Evolutionary conservation across 2,797 vertebrate genomes (phyloP), one percentile per base, ranked within the genome.

Genomic region (Neomorphus geoffroyi): DNA sequence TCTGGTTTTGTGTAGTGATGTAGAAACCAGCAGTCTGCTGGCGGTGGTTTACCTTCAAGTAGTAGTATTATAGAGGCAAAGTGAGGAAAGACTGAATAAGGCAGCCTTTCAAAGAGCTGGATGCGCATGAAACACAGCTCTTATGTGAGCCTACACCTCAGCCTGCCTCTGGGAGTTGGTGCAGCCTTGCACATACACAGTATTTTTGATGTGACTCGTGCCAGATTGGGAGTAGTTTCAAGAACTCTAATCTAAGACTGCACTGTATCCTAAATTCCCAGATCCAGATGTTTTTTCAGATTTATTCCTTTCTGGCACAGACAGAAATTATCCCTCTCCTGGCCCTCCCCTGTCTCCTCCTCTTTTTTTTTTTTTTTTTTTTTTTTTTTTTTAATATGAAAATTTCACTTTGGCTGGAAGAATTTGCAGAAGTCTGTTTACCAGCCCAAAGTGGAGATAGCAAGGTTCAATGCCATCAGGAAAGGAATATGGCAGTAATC

Each of bases 291-390:
- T 73, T 88, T 86, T 32, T 64, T 80, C 7, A 22, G 23, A 12
- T 45, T 86, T 54, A 33, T 64, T 94, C 17, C 21, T 64, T 75
- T 65, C 45, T 84, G 18, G 10, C 62, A 56, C 39, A 88, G 28
- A 13, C 5, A 67, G 39, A 71, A 79, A 37, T 51, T 64, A 43
- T 71, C 9, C 9, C 6, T 2, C 1, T 9, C 5, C 28, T 62
- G 35, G n/a, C n/a, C 15, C 3, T 26, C 23, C 22, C 48, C 18
- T 30, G 26, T 46, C 21, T 1, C 1, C 1, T 1, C 1, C 7
- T 27, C 18, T 33, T 54, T 48, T 18, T 2, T 50, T 33, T 81
- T 80, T 48, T 24, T 2, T 50, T 33, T 81, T 80, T 48, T 24
- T 2, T 50, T 33, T 81, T 80, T 2, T 50, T 33, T 81, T 80